Evolutionary conservation across 2,888 invertebrate genomes (phyloP), one percentile per base, ranked within the genome.

Genomic region (Capitulum mitella): DNA sequence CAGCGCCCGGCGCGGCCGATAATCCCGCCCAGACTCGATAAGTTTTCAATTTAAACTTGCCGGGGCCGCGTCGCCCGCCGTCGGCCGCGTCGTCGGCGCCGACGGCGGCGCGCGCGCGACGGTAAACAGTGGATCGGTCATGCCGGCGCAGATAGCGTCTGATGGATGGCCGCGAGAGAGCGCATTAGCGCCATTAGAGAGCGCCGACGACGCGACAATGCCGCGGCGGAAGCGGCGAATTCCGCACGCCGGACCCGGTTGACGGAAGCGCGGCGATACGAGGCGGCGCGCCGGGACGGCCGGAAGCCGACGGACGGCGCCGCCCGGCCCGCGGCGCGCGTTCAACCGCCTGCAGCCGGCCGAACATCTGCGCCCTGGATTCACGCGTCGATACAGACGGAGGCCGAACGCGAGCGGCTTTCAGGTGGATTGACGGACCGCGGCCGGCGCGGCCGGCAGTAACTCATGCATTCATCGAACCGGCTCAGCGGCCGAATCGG

Each of bases 21-120:
- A 70, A 70, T 70, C 70, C 70, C 70, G 37, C 34, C 37, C 37
- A 3, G 22, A 37, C 70, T 12, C 37, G 70, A 70, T 70, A 70
- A 70, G 37, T 37, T 70, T 70, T 70, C 70, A 70, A 70, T 70
- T 70, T 70, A 70, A 70, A 70, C 34, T 70, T 70, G 70, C 16
- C 70, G 37, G 61, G 6, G 61, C 32, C 14, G 32, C 16, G 61
- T 32, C 61, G 32, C 32, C 61, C 19, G 51, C 51, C 10, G n/a
- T 0, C 14, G 32, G 61, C 12, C 61, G 5, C 61, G n/a, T 32
- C 61, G n/a, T 32, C 61, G 32, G 0, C 61, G 29, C 5, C 61
- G 32, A 19, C 70, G 37, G 12, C 70, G 70, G 22, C 19, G 70
- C 3, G 19, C 37, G 37, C 64, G 70, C 70, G 37, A 1, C 70